Evolutionary conservation across 1,140 invertebrate species (phyloP).

Genomic region (Leptinotarsa texana): DNA sequence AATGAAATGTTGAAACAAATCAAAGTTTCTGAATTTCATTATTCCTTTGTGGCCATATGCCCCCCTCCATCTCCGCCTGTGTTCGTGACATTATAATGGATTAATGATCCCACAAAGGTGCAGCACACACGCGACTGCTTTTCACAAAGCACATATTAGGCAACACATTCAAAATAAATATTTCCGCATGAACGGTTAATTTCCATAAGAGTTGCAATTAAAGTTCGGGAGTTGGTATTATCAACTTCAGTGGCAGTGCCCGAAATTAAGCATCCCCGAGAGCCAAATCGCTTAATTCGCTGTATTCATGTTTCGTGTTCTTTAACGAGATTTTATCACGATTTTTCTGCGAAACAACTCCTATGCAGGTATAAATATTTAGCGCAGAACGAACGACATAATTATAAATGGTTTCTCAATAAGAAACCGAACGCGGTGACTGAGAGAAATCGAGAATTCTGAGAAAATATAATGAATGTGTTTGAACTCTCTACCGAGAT

Average conservation of each 20-base stretch:
- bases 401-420: not conserved
- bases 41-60: no score
- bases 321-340: not conserved
- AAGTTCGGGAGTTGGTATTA: not conserved
- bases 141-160: not conserved
- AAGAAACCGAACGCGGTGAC: not conserved
- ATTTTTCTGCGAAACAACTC: not conserved
- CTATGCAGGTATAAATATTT: not conserved
- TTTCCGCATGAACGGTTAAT: slow-evolving; percentile 5
- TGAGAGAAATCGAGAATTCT: not conserved
- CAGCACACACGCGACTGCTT: not conserved
- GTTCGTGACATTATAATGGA: not conserved
- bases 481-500: no score
- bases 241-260: not conserved
- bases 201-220: not conserved
- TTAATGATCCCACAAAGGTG: not conserved
- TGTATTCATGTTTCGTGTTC: not conserved
- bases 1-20: no score
- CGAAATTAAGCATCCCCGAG: not conserved
- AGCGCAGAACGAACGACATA: not conserved
- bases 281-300: slow-evolving; percentile 1
- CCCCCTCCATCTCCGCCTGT: not conserved
- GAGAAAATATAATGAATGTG: no score
- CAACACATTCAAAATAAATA: not conserved
- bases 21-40: no score